Conservation (phyloP, 2,888 invertebrate genomes). For the Anaspis maculata region DNA sequence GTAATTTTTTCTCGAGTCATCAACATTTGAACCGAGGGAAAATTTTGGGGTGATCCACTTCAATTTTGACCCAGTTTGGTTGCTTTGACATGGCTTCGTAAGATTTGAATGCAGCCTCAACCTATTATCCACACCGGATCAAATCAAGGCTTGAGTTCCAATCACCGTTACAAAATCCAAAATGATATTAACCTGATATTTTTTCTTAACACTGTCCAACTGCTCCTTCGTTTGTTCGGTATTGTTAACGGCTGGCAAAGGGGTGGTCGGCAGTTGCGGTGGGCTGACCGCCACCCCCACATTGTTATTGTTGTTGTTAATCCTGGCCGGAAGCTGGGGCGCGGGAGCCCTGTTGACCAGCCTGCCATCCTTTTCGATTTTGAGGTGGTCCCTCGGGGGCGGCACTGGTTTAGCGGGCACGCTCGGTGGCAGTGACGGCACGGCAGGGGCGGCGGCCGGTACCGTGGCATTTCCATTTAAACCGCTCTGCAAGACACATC, state of each 20-base stretch:
- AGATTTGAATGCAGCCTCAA: too few relatives aligned
- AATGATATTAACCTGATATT: constrained; percentile 84
- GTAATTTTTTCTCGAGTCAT: too few relatives aligned
- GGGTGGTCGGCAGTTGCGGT: constrained; percentile 25
- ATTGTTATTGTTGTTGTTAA: constrained; percentile 46
- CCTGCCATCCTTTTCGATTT: constrained; percentile 53
- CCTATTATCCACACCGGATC: too few relatives aligned
- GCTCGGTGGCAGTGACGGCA: constrained; percentile 30
- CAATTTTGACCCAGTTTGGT: too few relatives aligned
- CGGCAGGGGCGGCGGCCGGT: constrained; percentile 44
- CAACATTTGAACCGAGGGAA: too few relatives aligned
- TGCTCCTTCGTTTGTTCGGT: constrained; percentile 74
- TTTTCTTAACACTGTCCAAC: constrained; percentile 84
- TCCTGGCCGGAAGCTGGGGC: constrained; percentile 59
- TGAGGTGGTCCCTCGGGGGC: constrained; percentile 57
- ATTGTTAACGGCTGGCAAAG: constrained; percentile 45
- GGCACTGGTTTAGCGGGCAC: constrained; percentile 48
- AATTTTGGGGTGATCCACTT: too few relatives aligned
- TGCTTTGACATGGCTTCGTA: too few relatives aligned
- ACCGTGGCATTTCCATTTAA: constrained; percentile 35
- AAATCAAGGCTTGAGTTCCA: too few relatives aligned
- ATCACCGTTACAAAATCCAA: too few relatives aligned
- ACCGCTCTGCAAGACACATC: constrained; percentile 33
- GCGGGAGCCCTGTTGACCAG: constrained; percentile 58
- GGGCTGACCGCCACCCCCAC: constrained; percentile 15